Evolutionary conservation across 2,888 invertebrate genomes (phyloP).

Genomic region (Patella pellucida): DNA sequence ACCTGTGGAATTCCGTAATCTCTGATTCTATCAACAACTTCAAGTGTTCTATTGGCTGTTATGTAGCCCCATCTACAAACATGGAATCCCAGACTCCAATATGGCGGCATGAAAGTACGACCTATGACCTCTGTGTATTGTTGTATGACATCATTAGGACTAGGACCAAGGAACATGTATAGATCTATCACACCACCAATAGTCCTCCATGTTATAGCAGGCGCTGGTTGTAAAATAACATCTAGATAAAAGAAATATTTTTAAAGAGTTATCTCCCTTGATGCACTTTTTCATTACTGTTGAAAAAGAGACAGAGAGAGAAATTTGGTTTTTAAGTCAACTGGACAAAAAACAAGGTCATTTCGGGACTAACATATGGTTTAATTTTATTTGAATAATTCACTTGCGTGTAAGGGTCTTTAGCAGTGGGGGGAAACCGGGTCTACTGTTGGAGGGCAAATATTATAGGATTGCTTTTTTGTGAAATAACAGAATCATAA

Average conservation of each 20-base stretch:
- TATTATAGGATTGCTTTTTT: no score
- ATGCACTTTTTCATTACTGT: no score
- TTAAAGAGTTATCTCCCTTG: no score
- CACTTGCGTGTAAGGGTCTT: no score
- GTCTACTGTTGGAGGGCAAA: no score
- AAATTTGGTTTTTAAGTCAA: no score
- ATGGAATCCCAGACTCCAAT: slow-evolving; percentile 90
- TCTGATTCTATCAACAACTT: slow-evolving; percentile 44
- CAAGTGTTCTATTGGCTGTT: slow-evolving; percentile 46
- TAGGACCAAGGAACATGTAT: slow-evolving; percentile 82
- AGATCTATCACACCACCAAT: slow-evolving; percentile 86
- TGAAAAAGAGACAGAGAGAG: no score
- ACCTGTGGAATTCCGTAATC: slow-evolving; percentile 54
- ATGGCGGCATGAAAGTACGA: slow-evolving; percentile 59
- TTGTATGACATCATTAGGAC: slow-evolving; percentile 75
- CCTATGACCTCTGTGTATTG: slow-evolving; percentile 59
- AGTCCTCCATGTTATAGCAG: slow-evolving; percentile 84
- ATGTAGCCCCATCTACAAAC: slow-evolving; percentile 77
- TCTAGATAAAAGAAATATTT: slow-evolving; percentile 39
- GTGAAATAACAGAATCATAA: no score
- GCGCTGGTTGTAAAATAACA: slow-evolving; percentile 75
- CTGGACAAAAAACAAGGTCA: no score
- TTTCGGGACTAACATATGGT: no score
- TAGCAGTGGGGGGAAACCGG: no score
- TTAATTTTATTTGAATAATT: no score